Conservation (phyloP, 2,113 vertebrate species). For the Pelodiscus sinensis region DNA sequence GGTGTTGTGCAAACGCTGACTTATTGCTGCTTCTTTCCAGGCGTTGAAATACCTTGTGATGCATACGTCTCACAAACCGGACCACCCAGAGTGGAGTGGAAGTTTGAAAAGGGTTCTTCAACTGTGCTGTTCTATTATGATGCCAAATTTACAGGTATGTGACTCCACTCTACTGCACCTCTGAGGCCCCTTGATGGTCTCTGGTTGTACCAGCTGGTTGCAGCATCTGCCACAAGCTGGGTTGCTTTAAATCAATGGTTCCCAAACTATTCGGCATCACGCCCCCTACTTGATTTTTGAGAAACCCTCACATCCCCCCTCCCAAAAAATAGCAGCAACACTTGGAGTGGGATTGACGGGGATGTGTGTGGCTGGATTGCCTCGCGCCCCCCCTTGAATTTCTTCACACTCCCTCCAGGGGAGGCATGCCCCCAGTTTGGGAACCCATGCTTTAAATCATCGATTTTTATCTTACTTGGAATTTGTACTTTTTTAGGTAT, state of each 20-base stretch:
- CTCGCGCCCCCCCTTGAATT: too few species aligned
- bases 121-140: conserved; percentile 63
- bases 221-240: background rate
- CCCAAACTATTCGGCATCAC: too few species aligned
- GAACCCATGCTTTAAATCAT: background rate
- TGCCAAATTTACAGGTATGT: conserved; percentile 64
- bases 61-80: fast-evolving
- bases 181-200: background rate
- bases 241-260: background rate
- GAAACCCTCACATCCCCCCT: too few species aligned
- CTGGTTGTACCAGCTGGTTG: background rate
- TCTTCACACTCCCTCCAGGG: too few species aligned
- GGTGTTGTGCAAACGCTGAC: fast-evolving
- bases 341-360: too few species aligned
- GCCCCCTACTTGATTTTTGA: too few species aligned
- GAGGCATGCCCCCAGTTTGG: too few species aligned
- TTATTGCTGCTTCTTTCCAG: background rate
- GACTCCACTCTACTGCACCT: fast-evolving
- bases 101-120: conserved; percentile 51
- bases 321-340: too few species aligned
- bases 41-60: conserved; percentile 28
- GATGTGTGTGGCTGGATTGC: too few species aligned
- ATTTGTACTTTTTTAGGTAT: background rate
- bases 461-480: background rate
- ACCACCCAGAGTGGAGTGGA: conserved; percentile 76